phyloP scores from a whole-genome alignment of 1,140 invertebrate species.

The Hylaeus volcanicus region DNA sequence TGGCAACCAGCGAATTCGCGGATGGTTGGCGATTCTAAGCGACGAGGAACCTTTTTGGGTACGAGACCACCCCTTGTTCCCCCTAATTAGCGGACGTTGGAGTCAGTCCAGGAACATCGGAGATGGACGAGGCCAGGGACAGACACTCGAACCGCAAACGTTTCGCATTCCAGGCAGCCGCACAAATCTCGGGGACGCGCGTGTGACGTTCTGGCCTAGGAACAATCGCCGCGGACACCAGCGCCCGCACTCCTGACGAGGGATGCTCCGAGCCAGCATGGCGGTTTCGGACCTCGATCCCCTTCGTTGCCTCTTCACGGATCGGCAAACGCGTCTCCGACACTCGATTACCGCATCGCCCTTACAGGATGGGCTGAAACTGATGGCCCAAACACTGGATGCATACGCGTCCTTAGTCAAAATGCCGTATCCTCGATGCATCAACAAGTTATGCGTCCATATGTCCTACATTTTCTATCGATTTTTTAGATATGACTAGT shows the following conservation, averaged over 20 bases:
- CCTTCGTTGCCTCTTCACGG: slow-evolving; percentile 55
- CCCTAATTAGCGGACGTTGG: slow-evolving; percentile 60
- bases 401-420: too few relatives aligned
- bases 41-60: slow-evolving; percentile 23
- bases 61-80: slow-evolving; percentile 11
- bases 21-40: neutral
- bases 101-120: slow-evolving; percentile 45
- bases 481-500: too few relatives aligned
- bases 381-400: too few relatives aligned
- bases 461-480: too few relatives aligned
- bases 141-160: slow-evolving; percentile 59
- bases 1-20: too few relatives aligned
- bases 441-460: too few relatives aligned
- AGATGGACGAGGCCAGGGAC: slow-evolving; percentile 25
- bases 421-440: too few relatives aligned
- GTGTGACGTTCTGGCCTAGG: slow-evolving; percentile 53
- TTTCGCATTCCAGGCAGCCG: slow-evolving; percentile 67
- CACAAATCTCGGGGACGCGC: slow-evolving; percentile 68
- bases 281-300: slow-evolving; percentile 49
- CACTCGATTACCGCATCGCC: slow-evolving; percentile 51
- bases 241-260: slow-evolving; percentile 40
- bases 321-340: slow-evolving; percentile 56
- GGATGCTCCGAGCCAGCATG: slow-evolving; percentile 35
- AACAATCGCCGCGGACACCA: slow-evolving; percentile 55
- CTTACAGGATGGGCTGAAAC: too few relatives aligned